Base-by-base conservation (phyloP, 2,113 vertebrate genomes). In the Procavia capensis region DNA sequence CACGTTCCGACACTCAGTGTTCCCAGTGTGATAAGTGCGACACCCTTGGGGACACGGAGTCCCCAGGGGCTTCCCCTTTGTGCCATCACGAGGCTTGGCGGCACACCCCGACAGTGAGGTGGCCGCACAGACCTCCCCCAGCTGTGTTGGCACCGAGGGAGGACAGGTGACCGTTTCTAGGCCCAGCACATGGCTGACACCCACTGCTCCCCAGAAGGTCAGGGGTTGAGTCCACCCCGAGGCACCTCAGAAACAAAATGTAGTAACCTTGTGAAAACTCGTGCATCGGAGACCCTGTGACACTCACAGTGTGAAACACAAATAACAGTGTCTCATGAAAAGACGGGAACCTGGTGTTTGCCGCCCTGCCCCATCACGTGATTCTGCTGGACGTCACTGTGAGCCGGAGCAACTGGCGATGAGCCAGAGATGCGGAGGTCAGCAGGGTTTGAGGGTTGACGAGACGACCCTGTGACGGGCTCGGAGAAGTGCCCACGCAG, bases 371-470 rank as follows among this genome's bases (percentile, higher is more conserved):
- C n/a, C n/a, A n/a, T n/a, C n/a, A n/a, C n/a, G n/a, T n/a, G n/a
- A n/a, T n/a, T n/a, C n/a, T n/a, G n/a, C n/a, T n/a, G n/a, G n/a
- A n/a, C n/a, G n/a, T n/a, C n/a, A n/a, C n/a, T n/a, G n/a, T n/a
- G n/a, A n/a, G n/a, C n/a, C n/a, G n/a, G n/a, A n/a, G n/a, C n/a
- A n/a, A n/a, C n/a, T n/a, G n/a, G n/a, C n/a, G n/a, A n/a, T n/a
- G n/a, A n/a, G n/a, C n/a, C n/a, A n/a, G n/a, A n/a, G n/a, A n/a
- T n/a, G n/a, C n/a, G n/a, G n/a, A n/a, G n/a, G n/a, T n/a, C n/a
- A n/a, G 34, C 54, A 59, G 43, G 72, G 85, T 43, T 84, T 7
- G n/a, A 72, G 78, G 70, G 66, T 90, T 87, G 93, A 93, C 87
- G 81, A 95, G 57, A 81, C 78, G 72, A 27, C 63, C 2, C 29